Base-by-base conservation (phyloP, 2,113 vertebrate genomes). In the Mixornis gularis region DNA sequence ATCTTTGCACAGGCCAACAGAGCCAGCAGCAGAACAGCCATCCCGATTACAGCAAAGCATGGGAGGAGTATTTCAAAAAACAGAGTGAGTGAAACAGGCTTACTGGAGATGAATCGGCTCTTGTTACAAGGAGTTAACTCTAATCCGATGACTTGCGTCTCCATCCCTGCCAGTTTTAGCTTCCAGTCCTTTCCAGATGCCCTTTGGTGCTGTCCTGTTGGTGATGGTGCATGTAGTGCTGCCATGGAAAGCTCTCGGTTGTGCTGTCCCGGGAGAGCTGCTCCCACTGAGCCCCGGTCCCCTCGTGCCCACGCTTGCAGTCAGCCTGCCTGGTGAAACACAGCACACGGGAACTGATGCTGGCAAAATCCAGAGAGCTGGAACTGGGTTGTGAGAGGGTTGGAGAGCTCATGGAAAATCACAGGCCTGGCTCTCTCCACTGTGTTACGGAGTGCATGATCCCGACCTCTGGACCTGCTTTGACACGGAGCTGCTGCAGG, bases 51-150 rank as follows among this genome's bases (percentile, higher is more conserved):
- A 98, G 98, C 98, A 99, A 99, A 97, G 98, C 98, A 59, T 99
- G 99, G 99, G 98, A 99, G 97, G 98, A 98, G 96, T 99, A 98
- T 97, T 99, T 98, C 98, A 99, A 98, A 94, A 99, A 99, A 86
- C 98, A 98, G 97, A 98, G 98, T 99, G 97, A 94, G 98, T 97
- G 95, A 79, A 53, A 32, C 69, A 53, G 82, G 95, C 86, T 69
- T 40, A 8, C 24, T 78, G 38, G 46, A 76, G 94, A 36, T 27
- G 55, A 64, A 44, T 49, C n/a, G 25, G 12, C 70, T 85, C 79
- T 41, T 17, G 36, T 59, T 34, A 25, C 27, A 43, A 49, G 51
- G 88, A 92, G 78, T 66, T 69, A 14, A 66, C 84, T 60, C 85
- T 64, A 68, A 72, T 74, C 69, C 0, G 0, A 71, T 27, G 22